Evolutionary conservation across 1,140 invertebrate species (phyloP), one percentile per base, ranked within the genome.

Genomic region (Drosophila bocki): DNA sequence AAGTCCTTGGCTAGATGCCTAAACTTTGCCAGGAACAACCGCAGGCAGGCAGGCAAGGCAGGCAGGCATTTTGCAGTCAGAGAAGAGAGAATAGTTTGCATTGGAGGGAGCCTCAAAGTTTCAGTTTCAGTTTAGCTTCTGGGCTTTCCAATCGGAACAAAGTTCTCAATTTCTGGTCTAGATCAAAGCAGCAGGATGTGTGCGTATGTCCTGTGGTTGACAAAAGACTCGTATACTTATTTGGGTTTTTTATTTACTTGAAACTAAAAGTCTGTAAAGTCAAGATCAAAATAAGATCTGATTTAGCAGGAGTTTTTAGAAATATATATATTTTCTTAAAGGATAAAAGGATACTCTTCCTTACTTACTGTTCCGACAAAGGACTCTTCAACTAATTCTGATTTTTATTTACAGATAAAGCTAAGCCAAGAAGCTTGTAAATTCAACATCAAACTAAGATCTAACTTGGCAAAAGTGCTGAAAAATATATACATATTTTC

Each of bases 1-100:
- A 33, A 37, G 63, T 65, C 63, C 54, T 65, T 39, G 35, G 19
- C 53, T 26, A 33, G 53, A 56, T 56, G 53, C 53, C 53, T 56
- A 26, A 56, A 56, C 35, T 39, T 39, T 56, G 19, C 35, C 35
- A 29, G 53, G 53, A 56, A 56, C 35, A 39, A 56, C 53, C 53
- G 53, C 50, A 51, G 50, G 50, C 48, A 51, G 48, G 47, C 47
- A 50, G 19, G 19, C 19, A 19, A 22, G 22, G 51, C 50, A 51
- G 50, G 29, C 50, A 51, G 50, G 48, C 48, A 50, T 29, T 56
- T 56, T 37, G 51, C 33, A 54, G 51, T 37, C 51, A 54, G 51
- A 22, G 17, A 7, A 54, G 17, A 19, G 12, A 0, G 22, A 50
- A 54, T 39, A 56, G 35, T 37, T 39, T 17, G 50, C 17, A 19